These are phyloP conservation scores for Ericerus pela DNA, from an alignment of 1,140 invertebrate genomes.

Conservation along the genomic window DNA sequence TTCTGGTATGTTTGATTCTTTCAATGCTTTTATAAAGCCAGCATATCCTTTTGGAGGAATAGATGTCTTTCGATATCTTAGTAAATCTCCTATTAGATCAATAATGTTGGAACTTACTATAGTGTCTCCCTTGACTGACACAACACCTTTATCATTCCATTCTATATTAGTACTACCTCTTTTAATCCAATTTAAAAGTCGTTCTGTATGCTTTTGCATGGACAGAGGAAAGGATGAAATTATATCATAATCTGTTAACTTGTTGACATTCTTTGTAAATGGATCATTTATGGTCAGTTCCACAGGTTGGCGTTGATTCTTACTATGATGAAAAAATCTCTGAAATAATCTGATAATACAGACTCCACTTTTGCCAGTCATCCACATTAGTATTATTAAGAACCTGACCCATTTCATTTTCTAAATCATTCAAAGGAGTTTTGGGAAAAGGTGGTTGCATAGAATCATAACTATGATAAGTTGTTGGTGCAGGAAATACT, in stretches of 20 bases:
- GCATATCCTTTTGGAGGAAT: neutral
- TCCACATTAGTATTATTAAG: neutral
- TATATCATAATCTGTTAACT: neutral
- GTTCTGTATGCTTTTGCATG: neutral
- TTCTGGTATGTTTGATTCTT: neutral
- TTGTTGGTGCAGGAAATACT: neutral
- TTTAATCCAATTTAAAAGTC: neutral
- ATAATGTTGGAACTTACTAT: neutral
- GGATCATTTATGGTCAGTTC: neutral
- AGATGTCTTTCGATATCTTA: neutral
- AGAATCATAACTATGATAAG: too few species aligned
- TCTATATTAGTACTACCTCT: neutral
- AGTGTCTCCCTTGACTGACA: neutral
- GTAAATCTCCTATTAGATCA: slow-evolving; percentile 7
- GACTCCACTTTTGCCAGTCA: slow-evolving; percentile 10
- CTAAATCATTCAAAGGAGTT: neutral
- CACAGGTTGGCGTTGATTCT: neutral
- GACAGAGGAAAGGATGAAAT: neutral
- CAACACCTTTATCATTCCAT: slow-evolving; percentile 2
- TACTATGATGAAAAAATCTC: neutral
- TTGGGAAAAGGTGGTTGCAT: too few species aligned
- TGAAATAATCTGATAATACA: slow-evolving; percentile 5
- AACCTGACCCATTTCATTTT: slow-evolving; percentile 6
- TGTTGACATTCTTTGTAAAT: neutral
- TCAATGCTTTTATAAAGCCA: neutral